These are phyloP conservation scores for Aphaenogaster rudis DNA, from an alignment of 1,140 invertebrate genomes.

Conservation along the genomic window DNA sequence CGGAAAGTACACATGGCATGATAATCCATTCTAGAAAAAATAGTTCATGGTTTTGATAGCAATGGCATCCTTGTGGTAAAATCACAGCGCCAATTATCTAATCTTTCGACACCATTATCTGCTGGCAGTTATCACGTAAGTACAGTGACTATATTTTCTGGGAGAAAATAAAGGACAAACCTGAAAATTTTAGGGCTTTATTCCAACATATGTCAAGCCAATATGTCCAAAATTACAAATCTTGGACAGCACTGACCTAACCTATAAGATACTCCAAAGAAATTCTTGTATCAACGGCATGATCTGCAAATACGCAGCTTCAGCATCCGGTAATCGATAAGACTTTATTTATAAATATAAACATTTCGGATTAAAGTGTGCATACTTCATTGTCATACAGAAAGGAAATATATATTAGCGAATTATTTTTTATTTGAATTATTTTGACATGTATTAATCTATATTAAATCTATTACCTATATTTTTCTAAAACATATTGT, in stretches of 20 bases:
- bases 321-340: neutral
- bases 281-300: neutral
- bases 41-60: conserved; percentile 29
- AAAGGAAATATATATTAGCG: neutral
- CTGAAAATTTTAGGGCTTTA: too few relatives aligned
- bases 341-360: neutral
- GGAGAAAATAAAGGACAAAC: too few relatives aligned
- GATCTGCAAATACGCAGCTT: neutral
- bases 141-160: too few relatives aligned
- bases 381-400: neutral
- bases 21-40: conserved; percentile 40
- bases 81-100: conserved; percentile 18
- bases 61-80: neutral
- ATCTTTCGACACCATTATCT: conserved; percentile 33
- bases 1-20: conserved; percentile 47
- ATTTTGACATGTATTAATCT: too few relatives aligned
- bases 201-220: too few relatives aligned
- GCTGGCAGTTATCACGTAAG: neutral
- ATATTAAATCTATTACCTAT: too few relatives aligned
- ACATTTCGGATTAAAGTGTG: neutral
- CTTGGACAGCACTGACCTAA: too few relatives aligned
- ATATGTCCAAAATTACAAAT: too few relatives aligned
- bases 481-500: too few relatives aligned
- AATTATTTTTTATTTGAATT: neutral
- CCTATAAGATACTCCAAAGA: too few relatives aligned